phyloP scores from a whole-genome alignment of 2,797 vertebrate genomes.

The Siniperca undulata region DNA sequence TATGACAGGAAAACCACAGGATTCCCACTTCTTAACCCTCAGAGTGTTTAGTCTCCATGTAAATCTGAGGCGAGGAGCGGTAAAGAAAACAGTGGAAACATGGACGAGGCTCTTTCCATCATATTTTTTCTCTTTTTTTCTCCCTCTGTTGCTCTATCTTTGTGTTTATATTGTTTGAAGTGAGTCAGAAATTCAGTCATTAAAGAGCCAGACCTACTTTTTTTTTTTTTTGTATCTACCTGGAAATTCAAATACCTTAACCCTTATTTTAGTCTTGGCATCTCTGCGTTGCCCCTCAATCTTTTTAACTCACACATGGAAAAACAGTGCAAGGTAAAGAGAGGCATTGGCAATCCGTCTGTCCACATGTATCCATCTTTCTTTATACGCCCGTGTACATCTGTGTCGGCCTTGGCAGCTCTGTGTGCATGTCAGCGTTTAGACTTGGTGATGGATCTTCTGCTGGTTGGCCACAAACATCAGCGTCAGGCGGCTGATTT shows the following conservation, averaged over 20 bases:
- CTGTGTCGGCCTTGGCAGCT: slow-evolving; percentile 12
- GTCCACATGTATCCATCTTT: slow-evolving; percentile 16
- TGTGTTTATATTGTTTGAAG: slow-evolving; percentile 26
- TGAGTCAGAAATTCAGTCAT: slow-evolving; percentile 9
- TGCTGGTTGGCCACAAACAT: neutral
- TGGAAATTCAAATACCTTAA: neutral
- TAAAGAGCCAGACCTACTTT: neutral
- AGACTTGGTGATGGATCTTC: slow-evolving; percentile 41
- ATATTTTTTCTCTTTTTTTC: neutral
- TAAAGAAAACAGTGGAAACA: slow-evolving; percentile 55
- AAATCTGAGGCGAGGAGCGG: slow-evolving; percentile 27
- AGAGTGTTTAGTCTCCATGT: slow-evolving; percentile 13
- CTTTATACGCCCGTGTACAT: neutral
- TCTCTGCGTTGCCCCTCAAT: neutral
- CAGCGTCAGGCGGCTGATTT: slow-evolving; percentile 38
- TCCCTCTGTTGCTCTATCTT: neutral
- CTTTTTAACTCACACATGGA: neutral
- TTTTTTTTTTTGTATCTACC: neutral
- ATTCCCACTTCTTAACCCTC: slow-evolving; percentile 38
- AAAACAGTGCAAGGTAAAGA: slow-evolving; percentile 10
- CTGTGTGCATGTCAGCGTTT: neutral
- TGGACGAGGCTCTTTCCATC: neutral
- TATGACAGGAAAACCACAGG: slow-evolving; percentile 61
- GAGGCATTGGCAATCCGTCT: neutral
- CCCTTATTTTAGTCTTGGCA: slow-evolving; percentile 4